These are phyloP conservation scores for Phodopus roborovskii DNA, from an alignment of 2,113 vertebrate species.

Conservation along the genomic window DNA sequence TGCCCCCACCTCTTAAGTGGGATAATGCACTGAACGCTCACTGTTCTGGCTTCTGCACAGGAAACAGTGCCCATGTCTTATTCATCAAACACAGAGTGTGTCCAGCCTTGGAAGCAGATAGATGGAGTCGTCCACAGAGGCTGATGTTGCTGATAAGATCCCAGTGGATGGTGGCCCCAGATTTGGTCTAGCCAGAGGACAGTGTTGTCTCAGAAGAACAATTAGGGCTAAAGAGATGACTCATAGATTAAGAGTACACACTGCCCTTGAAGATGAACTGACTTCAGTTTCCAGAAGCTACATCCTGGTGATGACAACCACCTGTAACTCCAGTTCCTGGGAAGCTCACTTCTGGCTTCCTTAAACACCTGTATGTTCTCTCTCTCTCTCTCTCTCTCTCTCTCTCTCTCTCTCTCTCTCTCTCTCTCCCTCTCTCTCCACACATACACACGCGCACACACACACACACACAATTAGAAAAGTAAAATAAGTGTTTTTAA, in stretches of 20 bases:
- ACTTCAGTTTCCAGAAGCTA: background rate
- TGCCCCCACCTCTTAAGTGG: background rate
- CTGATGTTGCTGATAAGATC: background rate
- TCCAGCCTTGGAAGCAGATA: background rate
- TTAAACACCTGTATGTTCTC: no score
- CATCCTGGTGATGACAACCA: background rate
- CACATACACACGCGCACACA: background rate
- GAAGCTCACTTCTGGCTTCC: background rate
- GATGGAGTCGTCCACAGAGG: background rate
- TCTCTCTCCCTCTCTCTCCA: no score
- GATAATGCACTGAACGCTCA: background rate
- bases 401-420: no score
- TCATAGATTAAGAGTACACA: background rate
- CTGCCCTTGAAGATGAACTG: background rate
- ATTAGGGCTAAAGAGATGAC: no score
- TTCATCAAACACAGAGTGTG: background rate
- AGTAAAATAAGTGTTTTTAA: background rate
- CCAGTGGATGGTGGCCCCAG: background rate
- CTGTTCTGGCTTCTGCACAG: background rate
- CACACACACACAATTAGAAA: background rate
- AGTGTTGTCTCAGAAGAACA: background rate
- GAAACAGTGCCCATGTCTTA: background rate
- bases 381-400: no score
- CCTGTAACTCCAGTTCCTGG: background rate
- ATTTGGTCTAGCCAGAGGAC: background rate